Conservation (phyloP, 2,113 vertebrate genomes). For the Rhinolophus sinicus region DNA sequence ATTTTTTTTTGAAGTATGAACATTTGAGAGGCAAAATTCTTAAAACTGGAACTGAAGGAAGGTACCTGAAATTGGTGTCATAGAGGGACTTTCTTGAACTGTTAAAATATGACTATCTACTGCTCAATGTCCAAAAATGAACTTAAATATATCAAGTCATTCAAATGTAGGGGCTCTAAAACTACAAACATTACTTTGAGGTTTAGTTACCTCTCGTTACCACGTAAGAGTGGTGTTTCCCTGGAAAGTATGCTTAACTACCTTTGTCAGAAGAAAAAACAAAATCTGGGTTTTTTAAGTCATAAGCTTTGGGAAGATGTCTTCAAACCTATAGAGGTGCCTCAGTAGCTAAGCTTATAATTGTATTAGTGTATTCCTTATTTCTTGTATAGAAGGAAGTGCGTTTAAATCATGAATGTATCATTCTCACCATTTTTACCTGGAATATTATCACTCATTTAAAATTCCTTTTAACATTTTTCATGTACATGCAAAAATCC, state of each 20-base stretch:
- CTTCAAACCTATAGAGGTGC: neutral
- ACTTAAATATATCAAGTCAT: neutral
- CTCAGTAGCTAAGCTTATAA: neutral
- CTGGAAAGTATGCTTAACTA: slow-evolving; percentile 6
- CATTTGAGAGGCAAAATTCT: slow-evolving; percentile 63
- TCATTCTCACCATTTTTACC: neutral
- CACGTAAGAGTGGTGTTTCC: neutral
- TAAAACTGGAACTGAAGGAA: slow-evolving; percentile 38
- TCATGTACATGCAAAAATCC: neutral
- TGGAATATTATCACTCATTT: slow-evolving; percentile 15
- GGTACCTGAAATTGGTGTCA: slow-evolving; percentile 54
- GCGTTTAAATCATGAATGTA: slow-evolving; percentile 36
- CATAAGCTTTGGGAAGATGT: neutral
- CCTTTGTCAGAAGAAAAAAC: slow-evolving; percentile 9
- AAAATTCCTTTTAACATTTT: slow-evolving; percentile 52
- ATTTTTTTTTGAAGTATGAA: slow-evolving; percentile 75
- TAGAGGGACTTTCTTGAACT: neutral
- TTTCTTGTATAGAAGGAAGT: slow-evolving; percentile 13
- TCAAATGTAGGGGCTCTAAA: neutral
- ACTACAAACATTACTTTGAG: neutral
- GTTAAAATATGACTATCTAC: neutral
- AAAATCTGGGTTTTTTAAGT: neutral
- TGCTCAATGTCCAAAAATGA: neutral
- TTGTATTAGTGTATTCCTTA: neutral
- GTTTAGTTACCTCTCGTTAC: neutral